These are phyloP conservation scores for Agonopterix alstromeriana DNA, from an alignment of 2,888 invertebrate genomes.

Conservation along the genomic window DNA sequence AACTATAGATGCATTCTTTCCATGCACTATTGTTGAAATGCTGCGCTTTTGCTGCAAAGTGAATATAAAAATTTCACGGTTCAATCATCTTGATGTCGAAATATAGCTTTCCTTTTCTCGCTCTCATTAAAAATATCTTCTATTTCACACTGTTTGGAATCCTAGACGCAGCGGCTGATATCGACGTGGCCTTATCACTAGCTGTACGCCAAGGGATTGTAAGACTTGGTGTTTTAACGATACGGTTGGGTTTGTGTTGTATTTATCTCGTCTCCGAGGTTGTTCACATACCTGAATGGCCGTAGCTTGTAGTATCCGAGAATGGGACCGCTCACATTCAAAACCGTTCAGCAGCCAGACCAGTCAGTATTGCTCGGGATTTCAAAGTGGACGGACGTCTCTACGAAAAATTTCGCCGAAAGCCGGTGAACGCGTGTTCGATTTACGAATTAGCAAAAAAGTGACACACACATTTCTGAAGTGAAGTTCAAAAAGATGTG, in stretches of 20 bases:
- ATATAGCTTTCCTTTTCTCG: conserved; percentile 32
- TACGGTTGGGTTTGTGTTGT: conserved; percentile 45
- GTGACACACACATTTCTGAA: conserved; percentile 36
- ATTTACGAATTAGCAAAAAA: conserved; percentile 20
- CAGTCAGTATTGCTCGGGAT: conserved; percentile 43
- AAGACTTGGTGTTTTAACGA: conserved; percentile 24
- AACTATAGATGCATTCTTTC: conserved; percentile 11
- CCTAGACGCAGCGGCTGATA: conserved; percentile 71
- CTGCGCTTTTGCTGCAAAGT: conserved; percentile 61
- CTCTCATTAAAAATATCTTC: conserved; percentile 13
- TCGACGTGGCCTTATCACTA: conserved; percentile 72
- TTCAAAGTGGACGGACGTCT: conserved; percentile 19
- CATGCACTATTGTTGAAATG: conserved; percentile 45
- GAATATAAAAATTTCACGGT: conserved; percentile 68
- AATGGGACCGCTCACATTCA: conserved; percentile 56
- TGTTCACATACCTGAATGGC: conserved; percentile 72
- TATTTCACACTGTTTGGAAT: conserved; percentile 49
- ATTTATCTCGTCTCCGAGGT: conserved; percentile 38
- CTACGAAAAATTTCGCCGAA: conserved; percentile 11
- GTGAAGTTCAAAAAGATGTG: conserved; percentile 56
- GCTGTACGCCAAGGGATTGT: conserved; percentile 23
- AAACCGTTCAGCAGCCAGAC: conserved; percentile 10
- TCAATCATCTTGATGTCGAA: conserved; percentile 65
- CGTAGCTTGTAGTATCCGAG: conserved; percentile 62
- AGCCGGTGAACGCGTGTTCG: conserved; percentile 45